These are phyloP conservation scores for Rafetus swinhoei DNA, from an alignment of 2,113 vertebrate species.

Conservation along the genomic window DNA sequence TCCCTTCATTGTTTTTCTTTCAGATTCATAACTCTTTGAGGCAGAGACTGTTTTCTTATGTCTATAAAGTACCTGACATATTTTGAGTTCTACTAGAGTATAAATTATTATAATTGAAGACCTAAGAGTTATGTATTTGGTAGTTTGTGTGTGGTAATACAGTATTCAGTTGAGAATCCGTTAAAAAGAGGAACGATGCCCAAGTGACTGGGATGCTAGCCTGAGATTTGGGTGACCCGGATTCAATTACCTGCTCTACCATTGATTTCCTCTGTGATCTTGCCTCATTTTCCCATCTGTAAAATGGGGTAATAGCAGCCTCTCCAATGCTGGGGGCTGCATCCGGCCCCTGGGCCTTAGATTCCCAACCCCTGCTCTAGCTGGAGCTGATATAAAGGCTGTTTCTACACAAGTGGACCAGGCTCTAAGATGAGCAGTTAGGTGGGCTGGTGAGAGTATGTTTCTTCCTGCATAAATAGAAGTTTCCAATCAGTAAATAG, in stretches of 20 bases:
- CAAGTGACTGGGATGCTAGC: not conserved
- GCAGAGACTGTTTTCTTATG: not conserved
- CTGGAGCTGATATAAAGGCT: not conserved
- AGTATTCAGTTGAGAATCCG: not conserved
- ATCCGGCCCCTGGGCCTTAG: too few species aligned
- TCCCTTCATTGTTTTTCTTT: not conserved
- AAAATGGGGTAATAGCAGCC: not conserved
- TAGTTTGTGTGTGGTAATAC: not conserved
- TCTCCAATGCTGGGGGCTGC: too few species aligned
- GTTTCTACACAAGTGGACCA: not conserved
- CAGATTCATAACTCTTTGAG: not conserved
- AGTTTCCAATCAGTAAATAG: not conserved
- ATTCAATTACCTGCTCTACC: not conserved
- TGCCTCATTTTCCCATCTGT: not conserved
- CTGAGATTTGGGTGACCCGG: not conserved
- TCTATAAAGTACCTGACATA: not conserved
- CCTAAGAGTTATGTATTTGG: not conserved
- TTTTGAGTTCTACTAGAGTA: not conserved
- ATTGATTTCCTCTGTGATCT: not conserved
- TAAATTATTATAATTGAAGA: not conserved
- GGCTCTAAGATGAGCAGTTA: not conserved
- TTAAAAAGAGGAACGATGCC: not conserved
- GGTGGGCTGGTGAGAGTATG: not conserved
- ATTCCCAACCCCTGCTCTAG: not conserved
- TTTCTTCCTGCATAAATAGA: not conserved